phyloP scores from a whole-genome alignment of 2,888 invertebrate species.

The Chrysodeixis includens region DNA sequence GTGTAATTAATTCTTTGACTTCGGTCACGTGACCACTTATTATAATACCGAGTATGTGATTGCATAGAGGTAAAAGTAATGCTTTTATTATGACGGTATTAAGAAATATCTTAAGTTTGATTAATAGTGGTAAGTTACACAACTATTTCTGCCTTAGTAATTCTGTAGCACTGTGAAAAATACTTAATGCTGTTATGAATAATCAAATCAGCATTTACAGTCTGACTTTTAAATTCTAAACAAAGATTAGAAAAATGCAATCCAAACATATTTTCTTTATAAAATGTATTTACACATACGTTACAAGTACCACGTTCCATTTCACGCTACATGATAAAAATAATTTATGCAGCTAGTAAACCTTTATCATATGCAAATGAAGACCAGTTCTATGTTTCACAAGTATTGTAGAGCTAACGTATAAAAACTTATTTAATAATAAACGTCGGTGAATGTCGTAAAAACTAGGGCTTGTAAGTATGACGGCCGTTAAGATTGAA shows the following conservation, averaged over 20 bases:
- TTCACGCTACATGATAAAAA: slow-evolving; percentile 10
- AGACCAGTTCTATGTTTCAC: neutral
- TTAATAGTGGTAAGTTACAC: neutral
- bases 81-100: slow-evolving; percentile 3
- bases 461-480: slow-evolving; percentile 2
- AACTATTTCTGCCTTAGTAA: neutral
- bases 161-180: too few species aligned
- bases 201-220: too few species aligned
- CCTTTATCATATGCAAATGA: slow-evolving; percentile 6
- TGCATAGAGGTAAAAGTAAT: slow-evolving; percentile 19
- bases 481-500: neutral
- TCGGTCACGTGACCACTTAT: slow-evolving; percentile 27
- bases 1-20: slow-evolving; percentile 4
- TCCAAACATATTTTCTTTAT: neutral
- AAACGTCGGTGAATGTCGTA: slow-evolving; percentile 18
- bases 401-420: neutral
- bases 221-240: too few species aligned
- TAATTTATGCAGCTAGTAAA: slow-evolving; percentile 14
- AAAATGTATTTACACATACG: neutral
- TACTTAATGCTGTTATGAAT: too few species aligned
- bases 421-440: slow-evolving; percentile 15
- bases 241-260: neutral
- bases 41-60: slow-evolving; percentile 26
- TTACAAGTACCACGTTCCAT: slow-evolving; percentile 7
- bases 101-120: too few species aligned